Percentiles rank a stretch among this genome's conserved stretches.
phyloP scores from a whole-genome alignment of 2,888 invertebrate genomes.

The Pristionchus exspectatus region DNA sequence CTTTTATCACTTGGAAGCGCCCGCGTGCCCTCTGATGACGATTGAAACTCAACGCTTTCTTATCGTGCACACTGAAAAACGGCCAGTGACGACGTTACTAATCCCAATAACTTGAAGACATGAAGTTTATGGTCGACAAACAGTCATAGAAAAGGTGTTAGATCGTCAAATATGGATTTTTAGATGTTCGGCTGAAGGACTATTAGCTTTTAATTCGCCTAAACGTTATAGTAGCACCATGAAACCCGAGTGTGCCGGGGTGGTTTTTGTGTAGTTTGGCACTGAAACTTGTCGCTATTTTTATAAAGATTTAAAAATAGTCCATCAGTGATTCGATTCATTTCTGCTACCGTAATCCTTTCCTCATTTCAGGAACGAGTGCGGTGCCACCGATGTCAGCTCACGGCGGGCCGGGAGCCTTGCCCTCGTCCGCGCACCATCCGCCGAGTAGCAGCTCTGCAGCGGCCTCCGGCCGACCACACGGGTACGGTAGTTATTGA shows the following conservation, averaged over 20 bases:
- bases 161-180: too few relatives aligned
- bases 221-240: too few relatives aligned
- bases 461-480: neutral
- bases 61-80: neutral
- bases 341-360: neutral
- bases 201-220: too few relatives aligned
- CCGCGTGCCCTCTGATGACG: neutral
- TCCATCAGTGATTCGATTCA: neutral
- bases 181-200: too few relatives aligned
- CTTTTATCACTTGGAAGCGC: neutral
- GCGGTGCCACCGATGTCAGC: constrained; percentile 11
- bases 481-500: constrained; percentile 14
- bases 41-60: neutral
- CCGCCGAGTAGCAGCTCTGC: neutral
- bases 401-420: neutral
- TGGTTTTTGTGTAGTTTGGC: too few relatives aligned
- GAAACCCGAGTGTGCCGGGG: too few relatives aligned
- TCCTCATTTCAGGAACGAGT: neutral
- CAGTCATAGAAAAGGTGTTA: too few relatives aligned
- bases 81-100: too few relatives aligned
- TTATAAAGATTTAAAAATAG: neutral
- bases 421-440: neutral
- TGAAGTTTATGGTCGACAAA: too few relatives aligned
- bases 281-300: neutral
- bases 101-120: too few relatives aligned